These are phyloP conservation scores for Leuctra nigra DNA, from an alignment of 2,888 invertebrate genomes.

Conservation along the genomic window DNA sequence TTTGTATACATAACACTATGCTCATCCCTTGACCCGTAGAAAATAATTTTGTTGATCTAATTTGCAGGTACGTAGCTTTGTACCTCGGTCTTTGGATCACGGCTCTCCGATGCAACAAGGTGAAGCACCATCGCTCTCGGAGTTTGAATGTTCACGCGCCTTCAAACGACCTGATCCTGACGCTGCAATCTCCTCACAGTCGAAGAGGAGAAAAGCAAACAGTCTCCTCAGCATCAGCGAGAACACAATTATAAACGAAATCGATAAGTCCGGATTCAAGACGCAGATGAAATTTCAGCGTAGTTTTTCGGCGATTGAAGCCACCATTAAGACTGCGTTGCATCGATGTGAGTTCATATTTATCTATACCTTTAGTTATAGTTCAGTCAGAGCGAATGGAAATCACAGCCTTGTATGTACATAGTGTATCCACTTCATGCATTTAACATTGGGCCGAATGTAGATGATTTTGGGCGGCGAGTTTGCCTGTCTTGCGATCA, in stretches of 20 bases:
- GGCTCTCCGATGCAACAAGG: constrained; percentile 20
- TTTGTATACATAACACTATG: too few species aligned
- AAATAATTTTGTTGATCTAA: too few species aligned
- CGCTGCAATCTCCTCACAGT: constrained; percentile 42
- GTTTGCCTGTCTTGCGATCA: too few species aligned
- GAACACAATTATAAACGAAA: background rate
- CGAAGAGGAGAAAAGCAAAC: constrained; percentile 41
- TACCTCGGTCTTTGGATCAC: too few species aligned
- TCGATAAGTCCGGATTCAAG: background rate
- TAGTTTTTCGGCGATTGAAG: constrained; percentile 71
- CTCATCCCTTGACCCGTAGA: too few species aligned
- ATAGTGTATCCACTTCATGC: too few species aligned
- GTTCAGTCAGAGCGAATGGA: too few species aligned
- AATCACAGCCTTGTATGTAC: too few species aligned
- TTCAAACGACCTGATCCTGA: constrained; percentile 64
- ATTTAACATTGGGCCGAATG: too few species aligned
- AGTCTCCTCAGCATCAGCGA: constrained; percentile 22
- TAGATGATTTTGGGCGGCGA: too few species aligned
- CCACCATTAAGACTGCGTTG: constrained; percentile 62
- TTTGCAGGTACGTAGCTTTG: constrained; percentile 41
- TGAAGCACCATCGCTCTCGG: constrained; percentile 28
- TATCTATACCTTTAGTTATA: too few species aligned
- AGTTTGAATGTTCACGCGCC: constrained; percentile 44
- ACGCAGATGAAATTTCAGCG: constrained; percentile 44
- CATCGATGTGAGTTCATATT: constrained; percentile 57